These are phyloP conservation scores for Linurgus olivaceus DNA, from an alignment of 2,797 vertebrate genomes.

Conservation along the genomic window DNA sequence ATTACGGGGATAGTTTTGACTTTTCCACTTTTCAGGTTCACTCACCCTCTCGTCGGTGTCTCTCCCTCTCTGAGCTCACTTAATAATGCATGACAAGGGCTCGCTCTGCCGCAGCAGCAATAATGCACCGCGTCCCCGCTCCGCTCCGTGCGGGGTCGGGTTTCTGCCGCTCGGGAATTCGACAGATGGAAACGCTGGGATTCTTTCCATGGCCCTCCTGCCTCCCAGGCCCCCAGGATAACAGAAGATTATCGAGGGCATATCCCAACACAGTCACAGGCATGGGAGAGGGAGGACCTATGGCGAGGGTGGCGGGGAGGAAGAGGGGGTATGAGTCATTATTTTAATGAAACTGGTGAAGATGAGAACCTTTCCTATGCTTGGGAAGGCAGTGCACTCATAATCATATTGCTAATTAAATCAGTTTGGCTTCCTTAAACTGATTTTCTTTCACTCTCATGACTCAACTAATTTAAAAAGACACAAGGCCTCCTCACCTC, in stretches of 20 bases:
- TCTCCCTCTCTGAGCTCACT: not conserved
- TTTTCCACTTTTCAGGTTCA: constrained; percentile 8
- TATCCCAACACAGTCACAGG: constrained; percentile 4
- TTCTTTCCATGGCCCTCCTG: constrained; percentile 71
- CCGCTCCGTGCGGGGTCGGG: not conserved
- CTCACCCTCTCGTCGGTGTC: not conserved
- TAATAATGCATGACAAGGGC: constrained; percentile 65
- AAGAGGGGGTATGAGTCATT: not conserved
- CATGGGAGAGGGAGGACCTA: not conserved
- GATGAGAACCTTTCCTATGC: not conserved
- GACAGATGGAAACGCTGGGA: constrained; percentile 71
- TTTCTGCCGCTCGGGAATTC: constrained; percentile 71
- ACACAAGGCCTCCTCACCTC: not conserved
- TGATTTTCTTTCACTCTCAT: not conserved
- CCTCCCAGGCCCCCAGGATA: constrained; percentile 63
- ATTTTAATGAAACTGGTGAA: not conserved
- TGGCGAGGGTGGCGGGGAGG: not conserved
- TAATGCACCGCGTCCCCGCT: not conserved
- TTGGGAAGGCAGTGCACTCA: not conserved
- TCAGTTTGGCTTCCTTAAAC: not conserved
- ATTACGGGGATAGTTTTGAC: not conserved
- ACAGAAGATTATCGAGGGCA: constrained; percentile 65
- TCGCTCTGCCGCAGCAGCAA: constrained; percentile 24
- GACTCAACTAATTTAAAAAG: not conserved
- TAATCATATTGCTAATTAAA: not conserved